Evolutionary conservation across 92 coral and sea anemone genomes (phyloP), one percentile per base, ranked within the genome.

Genomic region (Porites divaricata): DNA sequence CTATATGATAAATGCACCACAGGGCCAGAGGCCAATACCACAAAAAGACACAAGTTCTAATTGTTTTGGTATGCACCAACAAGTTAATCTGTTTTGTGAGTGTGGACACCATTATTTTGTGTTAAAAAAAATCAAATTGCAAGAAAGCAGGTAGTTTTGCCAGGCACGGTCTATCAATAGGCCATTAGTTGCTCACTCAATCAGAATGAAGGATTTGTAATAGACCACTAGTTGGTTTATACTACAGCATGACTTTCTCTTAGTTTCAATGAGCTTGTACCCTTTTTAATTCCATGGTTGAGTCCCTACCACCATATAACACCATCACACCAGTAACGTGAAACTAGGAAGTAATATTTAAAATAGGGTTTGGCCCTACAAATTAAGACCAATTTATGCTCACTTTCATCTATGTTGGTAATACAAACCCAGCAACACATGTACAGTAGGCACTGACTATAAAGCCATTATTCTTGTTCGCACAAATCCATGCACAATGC

Each of bases 391-490:
- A 26, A 72, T 63, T 58, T 58, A 58, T 58, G 63, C 63, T 58
- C 63, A 16, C 63, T 58, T 58, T 15, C 63, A 58, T 58, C 63
- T 58, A 58, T 58, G 17, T 58, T 58, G 63, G 63, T 58, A 58
- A 58, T 58, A 58, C 63, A 58, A 58, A 88, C 88, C 88, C 91
- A 62, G 88, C 91, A 83, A 88, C 91, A 88, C 91, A 88, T 57
- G 88, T 83, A 67, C 91, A 88, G 57, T 83, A 81, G 50, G 87
- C 91, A 82, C 91, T 81, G 79, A 88, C 61, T 23, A 88, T 63
- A 58, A 63, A 72, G 28, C 91, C 88, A 56, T 88, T 77, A 63
- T 67, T 51, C 76, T 88, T 83, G 41, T 22, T 70, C 48, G 76
- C 87, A 70, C 50, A 66, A 24, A 83, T 72, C 91, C 88, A 88